phyloP scores from a whole-genome alignment of 2,797 vertebrate genomes.

The Esox lucius region DNA sequence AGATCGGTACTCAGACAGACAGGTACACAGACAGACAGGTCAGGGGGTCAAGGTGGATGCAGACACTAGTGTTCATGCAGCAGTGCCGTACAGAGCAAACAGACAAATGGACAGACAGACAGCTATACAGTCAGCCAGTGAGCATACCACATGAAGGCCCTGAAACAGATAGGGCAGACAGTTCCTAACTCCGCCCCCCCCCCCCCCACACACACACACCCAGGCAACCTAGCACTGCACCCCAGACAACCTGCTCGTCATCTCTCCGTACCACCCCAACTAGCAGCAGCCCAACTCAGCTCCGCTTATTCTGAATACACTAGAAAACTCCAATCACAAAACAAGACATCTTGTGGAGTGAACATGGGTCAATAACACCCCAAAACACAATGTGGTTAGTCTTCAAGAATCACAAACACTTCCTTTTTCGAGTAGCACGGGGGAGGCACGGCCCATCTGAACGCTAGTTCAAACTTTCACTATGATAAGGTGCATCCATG shows the following conservation, averaged over 20 bases:
- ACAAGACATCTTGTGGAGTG: not conserved
- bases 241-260: not conserved
- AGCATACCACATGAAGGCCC: slow-evolving; percentile 4
- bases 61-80: slow-evolving; percentile 45
- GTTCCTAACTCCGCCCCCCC: not conserved
- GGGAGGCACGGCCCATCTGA: not conserved
- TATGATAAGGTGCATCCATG: not conserved
- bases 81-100: slow-evolving; percentile 45
- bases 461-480: not conserved
- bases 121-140: slow-evolving; percentile 5
- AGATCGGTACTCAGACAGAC: slow-evolving; percentile 24
- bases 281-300: not conserved
- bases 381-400: not conserved
- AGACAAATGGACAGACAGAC: slow-evolving; percentile 56
- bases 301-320: not conserved
- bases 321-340: not conserved
- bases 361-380: not conserved
- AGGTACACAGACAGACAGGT: slow-evolving; percentile 1
- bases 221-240: slow-evolving; percentile 14
- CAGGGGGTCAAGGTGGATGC: slow-evolving; percentile 38
- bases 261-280: not conserved
- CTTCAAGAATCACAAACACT: not conserved
- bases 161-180: not conserved
- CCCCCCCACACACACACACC: not conserved
- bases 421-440: not conserved